These are phyloP conservation scores for Serinus canaria DNA, from an alignment of 2,113 vertebrate species.

Conservation along the genomic window DNA sequence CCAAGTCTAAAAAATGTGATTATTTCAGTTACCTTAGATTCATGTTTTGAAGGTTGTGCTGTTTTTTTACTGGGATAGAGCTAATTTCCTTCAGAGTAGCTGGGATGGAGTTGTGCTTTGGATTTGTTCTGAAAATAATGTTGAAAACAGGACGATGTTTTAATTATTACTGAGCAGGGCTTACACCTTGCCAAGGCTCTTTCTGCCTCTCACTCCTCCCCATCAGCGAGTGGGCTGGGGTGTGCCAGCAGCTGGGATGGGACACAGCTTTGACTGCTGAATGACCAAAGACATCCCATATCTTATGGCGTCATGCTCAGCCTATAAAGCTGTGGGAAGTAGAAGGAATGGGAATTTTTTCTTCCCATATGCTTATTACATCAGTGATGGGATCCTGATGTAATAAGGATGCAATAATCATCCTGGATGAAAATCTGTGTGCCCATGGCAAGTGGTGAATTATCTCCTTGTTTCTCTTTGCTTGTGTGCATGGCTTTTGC, in stretches of 20 bases:
- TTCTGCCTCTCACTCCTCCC: background rate
- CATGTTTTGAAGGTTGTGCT: background rate
- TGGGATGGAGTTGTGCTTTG: background rate
- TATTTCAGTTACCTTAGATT: background rate
- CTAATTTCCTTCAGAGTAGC: background rate
- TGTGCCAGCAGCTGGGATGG: background rate
- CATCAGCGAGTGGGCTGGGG: background rate
- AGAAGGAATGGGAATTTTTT: background rate
- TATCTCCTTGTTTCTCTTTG: background rate
- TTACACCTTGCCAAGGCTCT: background rate
- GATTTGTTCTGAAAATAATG: background rate
- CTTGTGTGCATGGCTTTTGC: fast-evolving
- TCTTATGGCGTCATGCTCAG: background rate
- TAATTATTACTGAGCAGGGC: background rate
- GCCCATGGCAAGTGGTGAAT: background rate
- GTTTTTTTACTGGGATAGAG: background rate
- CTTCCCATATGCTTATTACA: background rate
- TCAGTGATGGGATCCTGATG: background rate
- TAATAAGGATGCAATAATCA: no score
- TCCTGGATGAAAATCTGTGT: background rate
- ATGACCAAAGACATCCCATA: background rate
- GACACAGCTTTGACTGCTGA: background rate
- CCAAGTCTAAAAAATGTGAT: background rate
- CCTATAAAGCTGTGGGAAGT: background rate
- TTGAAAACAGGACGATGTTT: background rate